Base-by-base conservation (phyloP, 2,113 vertebrate genomes). In the Embiotoca jacksoni region DNA sequence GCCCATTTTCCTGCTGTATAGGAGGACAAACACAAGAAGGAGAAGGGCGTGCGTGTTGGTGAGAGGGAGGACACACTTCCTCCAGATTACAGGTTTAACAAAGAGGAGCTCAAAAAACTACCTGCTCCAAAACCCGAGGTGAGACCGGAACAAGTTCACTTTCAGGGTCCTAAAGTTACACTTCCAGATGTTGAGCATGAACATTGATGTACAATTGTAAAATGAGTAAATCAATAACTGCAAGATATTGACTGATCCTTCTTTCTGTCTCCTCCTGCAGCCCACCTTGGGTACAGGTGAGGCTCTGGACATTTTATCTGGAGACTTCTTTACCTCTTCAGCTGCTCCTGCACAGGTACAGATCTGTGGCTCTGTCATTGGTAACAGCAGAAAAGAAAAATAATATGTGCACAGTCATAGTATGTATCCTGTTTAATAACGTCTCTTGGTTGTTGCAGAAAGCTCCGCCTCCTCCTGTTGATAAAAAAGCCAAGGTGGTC, bases 261-360 rank as follows among this genome's bases (percentile, higher is more conserved):
- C 49, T 44, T 9, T n/a, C 13, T n/a, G 4, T 15, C 31, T 70
- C 30, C n/a, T 53, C 60, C 59, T 75, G 0, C 80, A 94, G 94
- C 90, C 94, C 57, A 81, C 88, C 50, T 68, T 94, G 84, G 86
- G 47, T 10, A 47, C 89, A 0, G 68, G 30, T 31, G 92, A 93
- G 0, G 94, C 93, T 55, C 89, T 95, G 84, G 94, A 93, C 75
- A 0, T 94, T 70, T 82, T 95, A 63, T 90, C 91, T 33, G 94
- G 78, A 74, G 94, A 71, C 80, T 93, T 95, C 11, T 15, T 7
- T 30, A 44, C 59, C 6, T 44, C 88, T 3, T 71, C 85, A 3
- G 35, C 63, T 11, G 90, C 89, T 74, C 88, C 87, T 30, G 16
- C 78, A 54, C 67, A 85, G 76, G 93, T 92, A 67, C 3, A 14